Percentiles rank a stretch among this genome's conserved stretches.
These are phyloP conservation scores for Andricus quercusramuli DNA, from an alignment of 2,888 invertebrate species.

Conservation along the genomic window DNA sequence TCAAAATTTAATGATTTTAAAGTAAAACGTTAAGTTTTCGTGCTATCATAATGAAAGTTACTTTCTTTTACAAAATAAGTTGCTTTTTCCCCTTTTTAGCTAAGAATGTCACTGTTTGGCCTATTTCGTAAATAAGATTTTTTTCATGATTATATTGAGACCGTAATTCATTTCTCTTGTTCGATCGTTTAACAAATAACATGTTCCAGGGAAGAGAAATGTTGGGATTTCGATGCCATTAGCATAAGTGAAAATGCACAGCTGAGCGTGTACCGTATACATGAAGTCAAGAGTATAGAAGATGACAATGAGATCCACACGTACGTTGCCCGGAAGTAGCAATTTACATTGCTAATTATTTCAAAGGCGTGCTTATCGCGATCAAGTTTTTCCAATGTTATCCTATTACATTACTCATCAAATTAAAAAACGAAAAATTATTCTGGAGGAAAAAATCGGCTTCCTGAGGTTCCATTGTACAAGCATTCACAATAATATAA, in stretches of 20 bases:
- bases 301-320: conserved; percentile 55
- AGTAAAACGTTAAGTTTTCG: too few species aligned
- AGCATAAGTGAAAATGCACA: conserved; percentile 64
- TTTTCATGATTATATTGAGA: background rate
- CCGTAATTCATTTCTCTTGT: background rate
- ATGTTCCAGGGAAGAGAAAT: conserved; percentile 27
- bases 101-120: background rate
- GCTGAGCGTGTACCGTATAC: conserved; percentile 45
- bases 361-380: conserved; percentile 1
- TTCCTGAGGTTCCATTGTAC: background rate
- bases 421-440: background rate
- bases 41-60: background rate
- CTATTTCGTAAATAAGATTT: too few species aligned
- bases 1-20: too few species aligned
- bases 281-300: conserved; percentile 31
- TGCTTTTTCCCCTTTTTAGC: background rate
- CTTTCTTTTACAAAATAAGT: too few species aligned
- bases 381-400: background rate
- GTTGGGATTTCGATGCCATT: conserved; percentile 55
- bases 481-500: background rate
- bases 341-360: conserved; percentile 48
- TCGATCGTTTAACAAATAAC: conserved; percentile 9
- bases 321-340: conserved; percentile 55
- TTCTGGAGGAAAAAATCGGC: background rate
- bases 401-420: background rate